Base-by-base conservation (phyloP, 2,888 invertebrate genomes). In the Drosophila formosana region DNA sequence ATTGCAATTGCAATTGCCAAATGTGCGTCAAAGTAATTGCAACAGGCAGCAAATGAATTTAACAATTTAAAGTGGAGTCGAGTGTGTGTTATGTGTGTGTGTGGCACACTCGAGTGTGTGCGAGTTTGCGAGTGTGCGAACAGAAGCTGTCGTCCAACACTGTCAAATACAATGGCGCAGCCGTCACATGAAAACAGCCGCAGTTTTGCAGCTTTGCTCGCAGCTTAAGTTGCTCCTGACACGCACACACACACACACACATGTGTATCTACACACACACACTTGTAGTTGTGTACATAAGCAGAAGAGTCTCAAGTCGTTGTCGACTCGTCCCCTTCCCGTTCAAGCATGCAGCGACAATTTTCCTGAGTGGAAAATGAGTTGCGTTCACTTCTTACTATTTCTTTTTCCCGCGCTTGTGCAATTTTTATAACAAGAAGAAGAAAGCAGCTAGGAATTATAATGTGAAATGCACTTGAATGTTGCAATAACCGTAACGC, bases 401-500 rank as follows among this genome's bases (percentile, higher is more conserved):
- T 82, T 80, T 57, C 53, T 28, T 18, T 26, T 26, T 4, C 58
- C 11, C 32, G 30, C 41, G 68, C 72, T 69, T 23, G 64, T 73
- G 85, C 62, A 69, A 56, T 78, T 75, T 64, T 81, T 71, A 66
- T 78, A 56, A 60, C 57, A 75, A 62, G 46, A 80, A 64, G 45
- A 66, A 50, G 45, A 32, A 30, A 28, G 55, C 8, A 60, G 43
- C 30, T 23, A 13, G 52, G 49, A 50, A 82, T 82, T 82, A 71
- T 75, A 75, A 85, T 71, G 63, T 65, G 68, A 73, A 88, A 82
- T 75, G 75, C 87, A 73, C 83, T 88, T 78, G 73, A 86, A 88
- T 75, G 78, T 60, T 63, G 80, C 78, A 64, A 72, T 65, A 66
- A 58, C 41, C 47, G 34, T 46, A 25, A 52, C 18, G 23, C 46